Evolutionary conservation across 2,113 vertebrate genomes (phyloP), one percentile per base, ranked within the genome.

Genomic region (Rostratula benghalensis): DNA sequence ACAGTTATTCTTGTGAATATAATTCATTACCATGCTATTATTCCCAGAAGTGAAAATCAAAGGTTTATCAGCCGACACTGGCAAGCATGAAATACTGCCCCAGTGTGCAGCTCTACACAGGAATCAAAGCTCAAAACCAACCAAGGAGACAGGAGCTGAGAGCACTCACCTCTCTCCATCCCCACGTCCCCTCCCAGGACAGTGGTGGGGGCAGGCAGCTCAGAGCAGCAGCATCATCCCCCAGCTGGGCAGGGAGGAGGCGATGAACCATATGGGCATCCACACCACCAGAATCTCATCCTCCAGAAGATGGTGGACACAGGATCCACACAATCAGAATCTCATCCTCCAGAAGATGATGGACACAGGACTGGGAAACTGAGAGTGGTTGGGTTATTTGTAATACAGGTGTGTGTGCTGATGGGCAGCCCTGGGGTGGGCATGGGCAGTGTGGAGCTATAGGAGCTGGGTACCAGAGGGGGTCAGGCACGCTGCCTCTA

Each of bases 21-120:
- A 95, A 96, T 97, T 98, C 95, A 96, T 98, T 97, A 96, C 77
- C 15, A 23, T 94, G 83, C 93, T 91, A 95, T 97, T 97, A 97
- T 98, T 97, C 97, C 93, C 94, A 97, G 95, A 97, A 96, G 87
- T 91, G 96, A 97, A 96, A 97, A 97, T 97, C 97, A 96, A 96
- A 97, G 94, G 91, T 96, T 97, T 96, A 93, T 98, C 91, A 94
- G 90, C 92, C 41, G 45, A 88, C 88, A 83, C 25, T 1, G 4
- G 93, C 81, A 89, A 89, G 96, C 84, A 78, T 96, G 94, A 97
- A 96, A 92, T 82, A 89, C 39, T 93, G 78, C 73, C 81, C 87
- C 76, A 70, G 11, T 12, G 1, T 4, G 2, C 33, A 56, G 80
- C 76, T 83, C 69, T 4, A 4, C 5, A 3, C 73, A 18, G 31